Conservation (phyloP, 2,113 vertebrate species). For the Cyanoramphus novaezelandiae region DNA sequence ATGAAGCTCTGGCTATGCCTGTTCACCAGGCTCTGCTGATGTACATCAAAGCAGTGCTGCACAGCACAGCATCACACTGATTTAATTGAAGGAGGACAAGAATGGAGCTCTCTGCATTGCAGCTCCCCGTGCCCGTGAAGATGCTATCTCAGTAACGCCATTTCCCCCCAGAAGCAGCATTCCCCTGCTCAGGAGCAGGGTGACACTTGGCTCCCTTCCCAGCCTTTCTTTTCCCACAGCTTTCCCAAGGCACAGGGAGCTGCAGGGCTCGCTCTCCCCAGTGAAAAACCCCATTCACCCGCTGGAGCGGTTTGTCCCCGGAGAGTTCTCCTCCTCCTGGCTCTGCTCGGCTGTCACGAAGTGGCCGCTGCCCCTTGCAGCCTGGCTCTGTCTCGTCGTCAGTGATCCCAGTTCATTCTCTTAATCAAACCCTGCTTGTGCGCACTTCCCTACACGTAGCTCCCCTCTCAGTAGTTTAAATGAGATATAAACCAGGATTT, state of each 20-base stretch:
- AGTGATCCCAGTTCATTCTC: not conserved
- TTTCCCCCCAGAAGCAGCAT: no score
- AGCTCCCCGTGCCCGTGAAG: fast-evolving
- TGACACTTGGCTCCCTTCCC: not conserved
- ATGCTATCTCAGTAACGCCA: fast-evolving
- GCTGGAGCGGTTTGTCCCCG: fast-evolving
- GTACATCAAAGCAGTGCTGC: fast-evolving
- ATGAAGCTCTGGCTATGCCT: fast-evolving
- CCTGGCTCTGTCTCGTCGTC: not conserved
- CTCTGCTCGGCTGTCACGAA: fast-evolving
- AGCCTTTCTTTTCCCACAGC: not conserved
- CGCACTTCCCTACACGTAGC: not conserved
- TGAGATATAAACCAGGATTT: not conserved
- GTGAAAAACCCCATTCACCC: not conserved
- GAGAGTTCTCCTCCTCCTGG: not conserved
- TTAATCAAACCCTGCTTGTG: fast-evolving
- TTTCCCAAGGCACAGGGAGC: fast-evolving
- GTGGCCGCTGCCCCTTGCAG: not conserved
- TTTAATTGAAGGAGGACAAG: fast-evolving
- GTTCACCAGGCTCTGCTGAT: not conserved
- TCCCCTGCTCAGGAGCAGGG: not conserved
- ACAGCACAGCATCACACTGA: fast-evolving
- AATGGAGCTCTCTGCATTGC: not conserved
- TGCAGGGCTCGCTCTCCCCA: not conserved
- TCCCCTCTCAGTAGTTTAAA: not conserved